Conservation (phyloP, 92 coral and sea anemone species). For the Anthopleura xanthogrammica region DNA sequence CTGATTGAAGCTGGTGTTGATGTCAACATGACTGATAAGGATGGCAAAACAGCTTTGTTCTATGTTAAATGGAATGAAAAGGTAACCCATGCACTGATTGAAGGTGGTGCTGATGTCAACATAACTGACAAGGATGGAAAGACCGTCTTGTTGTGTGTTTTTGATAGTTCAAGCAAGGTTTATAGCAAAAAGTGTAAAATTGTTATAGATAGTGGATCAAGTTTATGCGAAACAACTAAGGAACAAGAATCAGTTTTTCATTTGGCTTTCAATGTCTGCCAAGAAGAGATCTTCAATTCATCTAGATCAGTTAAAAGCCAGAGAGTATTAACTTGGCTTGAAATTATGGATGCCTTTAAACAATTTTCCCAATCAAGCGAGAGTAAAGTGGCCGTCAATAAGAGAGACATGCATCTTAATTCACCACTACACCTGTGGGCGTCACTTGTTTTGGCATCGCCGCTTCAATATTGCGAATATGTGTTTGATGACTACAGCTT, state of each 20-base stretch:
- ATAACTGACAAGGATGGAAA: neutral
- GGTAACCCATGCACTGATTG: neutral
- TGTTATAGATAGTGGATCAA: neutral
- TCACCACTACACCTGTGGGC: slow-evolving; percentile 31
- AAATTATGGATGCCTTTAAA: neutral
- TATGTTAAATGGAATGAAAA: neutral
- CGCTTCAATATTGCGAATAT: neutral
- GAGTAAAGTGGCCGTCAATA: slow-evolving; percentile 7
- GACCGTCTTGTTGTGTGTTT: neutral
- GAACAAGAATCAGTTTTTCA: slow-evolving; percentile 13
- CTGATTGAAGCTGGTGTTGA: no score
- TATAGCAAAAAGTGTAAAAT: neutral
- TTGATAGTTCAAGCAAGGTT: neutral
- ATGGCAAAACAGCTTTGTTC: no score
- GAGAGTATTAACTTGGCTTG: no score
- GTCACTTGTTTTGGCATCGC: neutral
- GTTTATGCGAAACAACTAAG: neutral
- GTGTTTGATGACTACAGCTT: no score
- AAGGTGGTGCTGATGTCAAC: neutral
- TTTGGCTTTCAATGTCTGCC: neutral
- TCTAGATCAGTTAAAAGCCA: neutral
- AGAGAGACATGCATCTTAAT: neutral
- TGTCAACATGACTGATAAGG: no score
- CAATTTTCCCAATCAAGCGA: neutral
- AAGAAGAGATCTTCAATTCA: neutral